phyloP scores from a whole-genome alignment of 2,113 vertebrate species.

The Sclerurus mexicanus region DNA sequence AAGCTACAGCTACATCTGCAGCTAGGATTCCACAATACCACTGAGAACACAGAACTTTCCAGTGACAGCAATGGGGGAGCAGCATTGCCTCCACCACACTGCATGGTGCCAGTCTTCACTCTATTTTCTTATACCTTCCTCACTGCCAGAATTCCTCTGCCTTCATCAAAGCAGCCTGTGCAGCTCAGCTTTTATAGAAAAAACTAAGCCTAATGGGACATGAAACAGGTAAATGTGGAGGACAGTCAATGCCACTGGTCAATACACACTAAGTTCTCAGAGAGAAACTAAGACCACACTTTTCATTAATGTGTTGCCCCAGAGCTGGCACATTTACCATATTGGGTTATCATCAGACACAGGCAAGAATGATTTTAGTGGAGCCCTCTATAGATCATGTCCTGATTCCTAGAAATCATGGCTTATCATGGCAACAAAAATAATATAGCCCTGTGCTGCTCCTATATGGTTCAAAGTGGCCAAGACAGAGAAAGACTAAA shows the following conservation, averaged over 20 bases:
- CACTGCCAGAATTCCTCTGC: background rate
- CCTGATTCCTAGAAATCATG: background rate
- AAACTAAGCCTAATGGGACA: background rate
- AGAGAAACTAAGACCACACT: background rate
- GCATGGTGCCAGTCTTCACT: fast-evolving
- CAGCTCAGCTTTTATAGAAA: background rate
- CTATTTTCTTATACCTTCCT: background rate
- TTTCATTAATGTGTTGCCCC: background rate
- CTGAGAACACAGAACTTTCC: background rate
- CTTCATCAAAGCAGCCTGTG: background rate
- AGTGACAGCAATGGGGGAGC: background rate
- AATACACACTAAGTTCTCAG: background rate
- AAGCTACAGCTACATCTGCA: background rate
- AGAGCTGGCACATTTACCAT: background rate
- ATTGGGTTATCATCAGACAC: background rate
- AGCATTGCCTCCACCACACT: background rate
- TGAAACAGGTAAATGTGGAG: background rate
- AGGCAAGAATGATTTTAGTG: background rate
- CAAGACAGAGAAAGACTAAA: background rate
- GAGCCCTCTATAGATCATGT: background rate
- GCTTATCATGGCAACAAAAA: background rate
- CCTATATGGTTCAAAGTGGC: background rate
- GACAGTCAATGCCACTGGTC: background rate
- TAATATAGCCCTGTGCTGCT: background rate
- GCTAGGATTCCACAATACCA: background rate